Base-by-base conservation (phyloP, 2,113 vertebrate genomes). In the Leucopsar rothschildi region DNA sequence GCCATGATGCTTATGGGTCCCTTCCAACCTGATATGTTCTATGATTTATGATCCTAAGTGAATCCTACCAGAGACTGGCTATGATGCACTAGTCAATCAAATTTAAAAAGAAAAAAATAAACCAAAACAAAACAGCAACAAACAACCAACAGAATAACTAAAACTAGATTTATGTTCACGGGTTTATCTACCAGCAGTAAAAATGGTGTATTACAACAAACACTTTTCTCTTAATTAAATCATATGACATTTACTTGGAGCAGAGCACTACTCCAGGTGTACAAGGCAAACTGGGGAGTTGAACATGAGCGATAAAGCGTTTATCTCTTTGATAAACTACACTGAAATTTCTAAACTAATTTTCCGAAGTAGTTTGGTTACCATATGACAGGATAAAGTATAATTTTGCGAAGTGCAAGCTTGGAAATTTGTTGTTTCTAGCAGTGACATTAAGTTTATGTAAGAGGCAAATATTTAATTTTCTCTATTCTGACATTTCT, bases 341-440 rank as follows among this genome's bases (percentile, higher is more conserved):
- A 79, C 2, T 52, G 31, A 91, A 87, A 79, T 79, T 28, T 94
- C 73, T 40, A 76, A 92, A 91, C 44, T 85, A 79, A 95, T 94
- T 94, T 93, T 91, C 88, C 90, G 55, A 94, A 93, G 82, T 94
- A 76, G 85, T 79, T 71, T 60, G 10, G 28, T 84, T 90, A 88
- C 40, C 44, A n/a, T 87, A 52, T 27, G 25, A 40, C 73, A 87
- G 77, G 70, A 72, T 94, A 76, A 79, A 60, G 52, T 49, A 49
- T 82, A 85, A 94, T 96, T 94, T 93, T 94, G 28, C 52, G 90
- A 95, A 94, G 64, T 76, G 90, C 59, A 88, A 61, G 53, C 66
- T 65, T 57, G 37, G 44, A 88, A 27, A 70, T 76, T 72, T 87
- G 57, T 53, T 91, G 64, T 82, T 94, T 96, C 40, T 76, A 93